These are phyloP conservation scores for Percina caprodes DNA, from an alignment of 2,113 vertebrate genomes.

Conservation along the genomic window DNA sequence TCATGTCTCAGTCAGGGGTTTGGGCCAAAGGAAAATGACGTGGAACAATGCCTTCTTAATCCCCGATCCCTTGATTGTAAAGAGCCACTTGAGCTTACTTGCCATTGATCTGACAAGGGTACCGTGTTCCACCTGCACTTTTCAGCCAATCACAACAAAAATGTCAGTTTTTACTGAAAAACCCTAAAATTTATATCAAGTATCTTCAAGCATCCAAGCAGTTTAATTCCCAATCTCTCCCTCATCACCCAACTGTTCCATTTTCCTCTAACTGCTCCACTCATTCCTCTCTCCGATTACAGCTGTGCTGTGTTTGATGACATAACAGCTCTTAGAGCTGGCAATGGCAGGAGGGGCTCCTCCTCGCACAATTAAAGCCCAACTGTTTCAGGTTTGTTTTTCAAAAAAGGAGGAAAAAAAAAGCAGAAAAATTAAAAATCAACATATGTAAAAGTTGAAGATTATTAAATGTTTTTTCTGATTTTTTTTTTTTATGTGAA, in stretches of 20 bases:
- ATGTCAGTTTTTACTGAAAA: slow-evolving; percentile 62
- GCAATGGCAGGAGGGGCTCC: slow-evolving; percentile 67
- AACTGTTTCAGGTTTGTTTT: slow-evolving; percentile 81
- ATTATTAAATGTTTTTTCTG: slow-evolving; percentile 80
- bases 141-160: slow-evolving; percentile 57
- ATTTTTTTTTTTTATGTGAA: slow-evolving; percentile 88
- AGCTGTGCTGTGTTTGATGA: slow-evolving; percentile 90
- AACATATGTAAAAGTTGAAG: slow-evolving; percentile 65
- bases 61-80: slow-evolving; percentile 44
- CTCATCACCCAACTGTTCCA: not conserved
- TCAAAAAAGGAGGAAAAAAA: slow-evolving; percentile 50
- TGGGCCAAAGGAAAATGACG: slow-evolving; percentile 44
- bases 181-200: slow-evolving; percentile 53
- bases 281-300: slow-evolving; percentile 70
- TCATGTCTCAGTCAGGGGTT: slow-evolving; percentile 26
- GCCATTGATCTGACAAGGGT: slow-evolving; percentile 65
- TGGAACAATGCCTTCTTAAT: slow-evolving; percentile 52
- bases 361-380: slow-evolving; percentile 76
- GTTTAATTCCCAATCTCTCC: slow-evolving; percentile 8
- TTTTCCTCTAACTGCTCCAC: slow-evolving; percentile 11
- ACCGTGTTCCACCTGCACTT: slow-evolving; percentile 66
- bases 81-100: slow-evolving; percentile 46
- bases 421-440: slow-evolving; percentile 61
- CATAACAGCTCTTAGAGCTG: slow-evolving; percentile 50
- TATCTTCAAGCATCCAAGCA: slow-evolving; percentile 14